Evolutionary conservation across 2,113 vertebrate species (phyloP), one percentile per base, ranked within the genome.

Genomic region (Poecile atricapillus): DNA sequence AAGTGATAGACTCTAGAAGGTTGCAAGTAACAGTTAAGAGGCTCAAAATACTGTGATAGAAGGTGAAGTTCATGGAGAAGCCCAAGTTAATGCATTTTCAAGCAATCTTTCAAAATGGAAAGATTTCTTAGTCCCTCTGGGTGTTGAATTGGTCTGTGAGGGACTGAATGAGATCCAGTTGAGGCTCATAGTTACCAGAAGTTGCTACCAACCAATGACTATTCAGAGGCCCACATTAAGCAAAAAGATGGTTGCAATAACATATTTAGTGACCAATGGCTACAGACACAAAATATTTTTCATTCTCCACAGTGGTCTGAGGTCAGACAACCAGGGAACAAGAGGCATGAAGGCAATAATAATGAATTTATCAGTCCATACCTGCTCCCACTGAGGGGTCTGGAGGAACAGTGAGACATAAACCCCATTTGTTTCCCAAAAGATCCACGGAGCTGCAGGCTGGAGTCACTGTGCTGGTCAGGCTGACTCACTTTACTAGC

Each of bases 101-200:
- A 94, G 78, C n/a, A n/a, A n/a, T n/a, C n/a, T n/a, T n/a, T n/a
- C n/a, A n/a, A n/a, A n/a, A 33, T 69, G 62, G 95, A 96, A 96
- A 92, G 85, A 92, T 95, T 95, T 55, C 69, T 75, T 47, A 79
- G 67, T 69, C 44, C 93, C 85, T 91, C 62, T 16, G 25, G 77
- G 70, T 53, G 85, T 10, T 93, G 93, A 94, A 87, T 25, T 55
- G 58, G 67, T 88, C 94, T 88, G 82, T 0, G 1, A 92, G 59
- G 63, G 74, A 90, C 87, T 95, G 95, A 88, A 93, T 79, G 62
- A 64, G 41, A 73, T 93, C 82, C 92, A 94, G 3, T 5, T 91
- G 92, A 90, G 90, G 92, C 94, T 88, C 85, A 80, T 60, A 85
- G 84, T 90, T 95, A 93, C 87, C 65, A 94, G 90, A 85, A 91